Percentiles rank a stretch among this genome's conserved stretches.
Conservation (phyloP, 2,113 vertebrate genomes). For the Clarias batrachus region DNA sequence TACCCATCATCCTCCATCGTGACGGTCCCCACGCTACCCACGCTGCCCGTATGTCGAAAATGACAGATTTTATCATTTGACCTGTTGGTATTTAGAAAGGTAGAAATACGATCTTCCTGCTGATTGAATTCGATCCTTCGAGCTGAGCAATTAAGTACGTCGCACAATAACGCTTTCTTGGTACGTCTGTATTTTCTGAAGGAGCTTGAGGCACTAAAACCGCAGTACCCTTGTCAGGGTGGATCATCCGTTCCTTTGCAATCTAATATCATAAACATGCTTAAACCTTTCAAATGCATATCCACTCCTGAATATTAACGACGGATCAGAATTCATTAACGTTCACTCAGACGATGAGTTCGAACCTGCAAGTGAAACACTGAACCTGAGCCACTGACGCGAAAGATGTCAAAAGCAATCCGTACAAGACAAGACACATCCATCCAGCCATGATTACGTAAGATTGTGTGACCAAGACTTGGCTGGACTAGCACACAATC, state of each 20-base stretch:
- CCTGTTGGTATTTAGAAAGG: background rate
- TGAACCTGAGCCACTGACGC: background rate
- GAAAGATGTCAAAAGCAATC: background rate
- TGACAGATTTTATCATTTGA: background rate
- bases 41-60: background rate
- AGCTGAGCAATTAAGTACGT: background rate
- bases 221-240: background rate
- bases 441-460: background rate
- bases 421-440: background rate
- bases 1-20: background rate
- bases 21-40: background rate
- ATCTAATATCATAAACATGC: background rate
- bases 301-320: background rate
- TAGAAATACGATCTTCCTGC: background rate
- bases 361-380: background rate
- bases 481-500: background rate
- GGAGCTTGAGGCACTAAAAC: background rate
- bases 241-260: background rate
- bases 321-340: background rate
- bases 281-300: background rate
- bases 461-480: slow-evolving; percentile 14
- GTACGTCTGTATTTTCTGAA: background rate
- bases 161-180: background rate
- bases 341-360: background rate
- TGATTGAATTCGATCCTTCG: background rate